These are phyloP conservation scores for Mixornis gularis DNA, from an alignment of 2,113 vertebrate genomes.

Conservation along the genomic window DNA sequence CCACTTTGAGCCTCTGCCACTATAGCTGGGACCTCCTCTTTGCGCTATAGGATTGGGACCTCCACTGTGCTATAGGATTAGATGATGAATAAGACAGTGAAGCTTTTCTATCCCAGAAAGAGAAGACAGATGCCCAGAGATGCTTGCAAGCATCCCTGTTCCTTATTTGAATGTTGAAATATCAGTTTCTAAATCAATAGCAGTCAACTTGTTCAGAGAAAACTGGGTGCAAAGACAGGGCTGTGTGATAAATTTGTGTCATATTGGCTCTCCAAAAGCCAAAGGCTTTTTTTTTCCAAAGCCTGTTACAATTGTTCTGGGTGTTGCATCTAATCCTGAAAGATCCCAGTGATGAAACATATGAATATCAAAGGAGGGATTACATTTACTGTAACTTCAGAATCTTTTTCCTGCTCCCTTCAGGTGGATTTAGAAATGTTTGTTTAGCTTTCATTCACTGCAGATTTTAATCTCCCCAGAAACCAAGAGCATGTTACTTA, in stretches of 20 bases:
- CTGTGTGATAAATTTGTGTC: not conserved
- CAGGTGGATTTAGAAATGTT: conserved; percentile 8
- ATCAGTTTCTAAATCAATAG: not conserved
- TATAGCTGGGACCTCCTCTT: not conserved
- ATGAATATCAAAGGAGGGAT: not conserved
- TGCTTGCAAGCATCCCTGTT: not conserved
- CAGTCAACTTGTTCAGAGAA: not conserved
- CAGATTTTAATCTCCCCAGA: not conserved
- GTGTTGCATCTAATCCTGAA: not conserved
- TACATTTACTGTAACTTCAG: not conserved
- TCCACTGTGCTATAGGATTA: not conserved
- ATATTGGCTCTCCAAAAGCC: not conserved
- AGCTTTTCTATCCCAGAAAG: not conserved
- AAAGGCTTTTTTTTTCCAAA: not conserved
- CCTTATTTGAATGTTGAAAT: not conserved
- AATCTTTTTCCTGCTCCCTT: not conserved
- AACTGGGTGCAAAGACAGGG: not conserved
- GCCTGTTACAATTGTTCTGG: not conserved
- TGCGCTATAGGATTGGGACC: not conserved
- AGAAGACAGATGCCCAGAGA: not conserved
- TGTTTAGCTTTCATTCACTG: not conserved
- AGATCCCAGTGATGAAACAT: not conserved
- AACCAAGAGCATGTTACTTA: not conserved
- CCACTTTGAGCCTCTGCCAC: not conserved
- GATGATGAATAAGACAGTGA: not conserved